These are phyloP conservation scores for Homalodisca vitripennis DNA, from an alignment of 1,140 invertebrate species.

Conservation along the genomic window DNA sequence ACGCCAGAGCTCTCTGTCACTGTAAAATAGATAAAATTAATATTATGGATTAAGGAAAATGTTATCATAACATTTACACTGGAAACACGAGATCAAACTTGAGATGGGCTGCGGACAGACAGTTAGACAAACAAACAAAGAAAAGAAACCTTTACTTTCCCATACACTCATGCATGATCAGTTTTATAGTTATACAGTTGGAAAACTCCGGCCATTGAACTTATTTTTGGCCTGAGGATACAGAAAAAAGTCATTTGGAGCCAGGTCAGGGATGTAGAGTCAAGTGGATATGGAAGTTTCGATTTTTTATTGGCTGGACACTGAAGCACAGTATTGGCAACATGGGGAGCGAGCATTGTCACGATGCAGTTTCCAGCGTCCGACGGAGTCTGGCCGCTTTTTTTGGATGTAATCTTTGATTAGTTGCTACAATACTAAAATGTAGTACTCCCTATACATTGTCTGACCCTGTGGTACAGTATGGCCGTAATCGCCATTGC, in stretches of 20 bases:
- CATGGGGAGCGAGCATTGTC: constrained; percentile 29
- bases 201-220: background rate
- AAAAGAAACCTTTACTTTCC: too few species aligned
- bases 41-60: too few species aligned
- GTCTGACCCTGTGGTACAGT: constrained; percentile 25
- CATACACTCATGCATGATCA: too few species aligned
- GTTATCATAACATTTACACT: too few species aligned
- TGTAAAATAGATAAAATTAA: too few species aligned
- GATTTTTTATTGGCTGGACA: constrained; percentile 10
- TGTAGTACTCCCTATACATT: constrained; percentile 11
- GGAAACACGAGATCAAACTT: too few species aligned
- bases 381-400: constrained; percentile 21
- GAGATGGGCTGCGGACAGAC: too few species aligned
- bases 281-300: too few species aligned
- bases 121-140: too few species aligned
- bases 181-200: too few species aligned
- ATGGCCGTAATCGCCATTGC: constrained; percentile 27
- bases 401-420: constrained; percentile 26
- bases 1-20: too few species aligned
- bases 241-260: constrained; percentile 31
- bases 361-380: constrained; percentile 14
- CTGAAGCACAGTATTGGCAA: constrained; percentile 6
- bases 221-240: constrained; percentile 16
- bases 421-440: constrained; percentile 22
- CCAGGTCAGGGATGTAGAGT: constrained; percentile 26